A percentile compares a stretch with the other conserved stretches of the same genome.
phyloP scores from a whole-genome alignment of 1,140 invertebrate genomes.

The Andricus grossulariae region DNA sequence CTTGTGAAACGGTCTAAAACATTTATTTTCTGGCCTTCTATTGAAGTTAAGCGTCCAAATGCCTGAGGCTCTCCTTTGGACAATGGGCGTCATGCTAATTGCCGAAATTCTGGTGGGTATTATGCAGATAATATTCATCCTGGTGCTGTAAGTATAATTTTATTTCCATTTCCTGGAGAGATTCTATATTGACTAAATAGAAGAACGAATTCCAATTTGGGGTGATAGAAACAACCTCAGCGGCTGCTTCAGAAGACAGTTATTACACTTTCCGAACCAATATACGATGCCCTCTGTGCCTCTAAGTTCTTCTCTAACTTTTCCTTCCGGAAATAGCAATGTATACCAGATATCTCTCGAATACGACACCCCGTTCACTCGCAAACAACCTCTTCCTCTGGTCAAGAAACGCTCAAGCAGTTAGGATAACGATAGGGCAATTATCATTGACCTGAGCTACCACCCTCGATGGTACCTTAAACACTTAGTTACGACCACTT shows the following conservation, averaged over 20 bases:
- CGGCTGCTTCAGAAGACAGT: neutral
- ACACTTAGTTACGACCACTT: too few relatives aligned
- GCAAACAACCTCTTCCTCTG: slow-evolving; percentile 64
- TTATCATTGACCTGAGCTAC: slow-evolving; percentile 29
- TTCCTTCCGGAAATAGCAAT: slow-evolving; percentile 38
- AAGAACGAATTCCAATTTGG: too few relatives aligned
- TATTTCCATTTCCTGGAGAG: too few relatives aligned
- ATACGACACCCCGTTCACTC: slow-evolving; percentile 70
- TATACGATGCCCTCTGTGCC: slow-evolving; percentile 51
- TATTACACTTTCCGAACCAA: slow-evolving; percentile 6
- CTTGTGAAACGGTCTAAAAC: neutral
- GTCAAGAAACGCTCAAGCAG: too few relatives aligned
- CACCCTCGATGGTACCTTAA: slow-evolving; percentile 16
- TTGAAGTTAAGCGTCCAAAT: slow-evolving; percentile 27
- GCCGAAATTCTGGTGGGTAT: neutral
- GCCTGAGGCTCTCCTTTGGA: slow-evolving; percentile 9
- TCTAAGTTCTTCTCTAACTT: slow-evolving; percentile 56
- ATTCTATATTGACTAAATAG: too few relatives aligned
- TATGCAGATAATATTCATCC: too few relatives aligned
- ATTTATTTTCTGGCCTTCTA: slow-evolving; percentile 29
- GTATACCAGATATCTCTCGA: slow-evolving; percentile 52
- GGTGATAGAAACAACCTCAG: neutral
- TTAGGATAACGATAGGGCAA: neutral
- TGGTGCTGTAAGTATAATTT: too few relatives aligned
- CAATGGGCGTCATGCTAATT: slow-evolving; percentile 6